These are phyloP conservation scores for Halocynthia roretzi DNA, from an alignment of 23 tunicate genomes.

Conservation along the genomic window DNA sequence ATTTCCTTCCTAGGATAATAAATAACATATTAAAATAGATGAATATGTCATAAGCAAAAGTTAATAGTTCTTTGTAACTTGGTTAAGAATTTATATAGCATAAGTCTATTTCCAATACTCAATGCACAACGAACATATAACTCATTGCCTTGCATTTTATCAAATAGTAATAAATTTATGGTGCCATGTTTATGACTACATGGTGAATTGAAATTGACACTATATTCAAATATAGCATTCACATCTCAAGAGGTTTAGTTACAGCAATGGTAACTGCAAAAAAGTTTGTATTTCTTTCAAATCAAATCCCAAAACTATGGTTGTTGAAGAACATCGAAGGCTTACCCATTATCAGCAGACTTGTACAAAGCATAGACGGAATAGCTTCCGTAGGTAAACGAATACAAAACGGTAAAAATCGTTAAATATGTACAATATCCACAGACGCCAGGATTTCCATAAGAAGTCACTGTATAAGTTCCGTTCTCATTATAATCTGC, in stretches of 20 bases:
- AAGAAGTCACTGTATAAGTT: slow-evolving; percentile 23
- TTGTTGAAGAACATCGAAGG: not conserved
- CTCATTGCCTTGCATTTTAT: too few relatives aligned
- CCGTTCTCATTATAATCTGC: slow-evolving; percentile 20
- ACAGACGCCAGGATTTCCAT: slow-evolving; percentile 52
- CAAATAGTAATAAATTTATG: too few relatives aligned
- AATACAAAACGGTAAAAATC: slow-evolving; percentile 53
- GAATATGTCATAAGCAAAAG: not conserved
- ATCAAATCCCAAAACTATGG: too few relatives aligned
- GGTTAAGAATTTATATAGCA: not conserved
- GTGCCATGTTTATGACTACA: too few relatives aligned
- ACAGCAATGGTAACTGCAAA: not conserved
- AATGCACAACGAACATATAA: too few relatives aligned
- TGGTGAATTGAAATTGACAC: too few relatives aligned
- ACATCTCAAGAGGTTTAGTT: not conserved
- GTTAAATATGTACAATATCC: slow-evolving; percentile 85
- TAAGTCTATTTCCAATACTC: too few relatives aligned
- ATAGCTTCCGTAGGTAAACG: slow-evolving; percentile 64
- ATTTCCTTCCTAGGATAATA: slow-evolving; percentile 43
- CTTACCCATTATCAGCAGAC: slow-evolving; percentile 78
- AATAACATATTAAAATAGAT: not conserved
- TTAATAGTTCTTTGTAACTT: not conserved
- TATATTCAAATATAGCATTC: too few relatives aligned
- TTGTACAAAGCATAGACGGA: slow-evolving; percentile 70
- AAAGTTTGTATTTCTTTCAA: not conserved